A percentile compares a stretch with the other conserved stretches of the same genome.
Conservation (phyloP, 30 jellyfish, hydroid and myxozoan genomes). For the Hydractinia symbiolongicarpus region DNA sequence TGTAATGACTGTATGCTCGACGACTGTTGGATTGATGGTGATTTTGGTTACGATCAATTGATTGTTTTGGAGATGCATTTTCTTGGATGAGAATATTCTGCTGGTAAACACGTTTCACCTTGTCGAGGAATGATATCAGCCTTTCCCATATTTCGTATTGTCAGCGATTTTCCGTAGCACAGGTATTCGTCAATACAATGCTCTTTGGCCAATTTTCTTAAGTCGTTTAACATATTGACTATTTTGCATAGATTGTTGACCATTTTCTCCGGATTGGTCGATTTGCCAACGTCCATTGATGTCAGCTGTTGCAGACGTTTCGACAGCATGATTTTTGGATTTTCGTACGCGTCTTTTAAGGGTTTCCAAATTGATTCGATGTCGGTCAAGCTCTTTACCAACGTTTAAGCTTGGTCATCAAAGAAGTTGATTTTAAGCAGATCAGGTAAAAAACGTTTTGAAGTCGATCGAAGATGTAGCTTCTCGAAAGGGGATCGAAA, state of each 20-base stretch:
- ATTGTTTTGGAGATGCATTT: not conserved
- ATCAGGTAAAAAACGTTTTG: constrained; percentile 16
- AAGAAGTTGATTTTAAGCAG: not conserved
- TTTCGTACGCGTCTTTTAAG: constrained; percentile 4
- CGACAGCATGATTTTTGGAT: constrained; percentile 9
- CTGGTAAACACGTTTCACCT: not conserved
- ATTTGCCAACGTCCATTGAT: not conserved
- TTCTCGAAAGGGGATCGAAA: constrained; percentile 14
- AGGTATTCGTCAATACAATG: not conserved
- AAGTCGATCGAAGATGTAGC: constrained; percentile 7
- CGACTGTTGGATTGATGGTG: not conserved
- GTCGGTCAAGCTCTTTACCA: constrained; percentile 10
- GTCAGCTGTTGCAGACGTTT: not conserved
- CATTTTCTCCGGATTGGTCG: constrained; percentile 1
- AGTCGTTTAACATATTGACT: not conserved
- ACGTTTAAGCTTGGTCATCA: not conserved
- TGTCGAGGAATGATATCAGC: constrained; percentile 2
- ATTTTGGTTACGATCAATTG: not conserved
- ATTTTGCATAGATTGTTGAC: not conserved
- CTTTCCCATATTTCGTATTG: not conserved
- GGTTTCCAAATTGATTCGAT: constrained; percentile 14
- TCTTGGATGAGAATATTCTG: not conserved
- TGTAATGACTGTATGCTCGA: not conserved
- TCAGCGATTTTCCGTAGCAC: not conserved
- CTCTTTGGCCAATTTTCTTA: not conserved